A percentile compares a stretch with the other conserved stretches of the same genome.
Evolutionary conservation across 2,888 invertebrate genomes (phyloP).

Genomic region (Thereva nobilitata): DNA sequence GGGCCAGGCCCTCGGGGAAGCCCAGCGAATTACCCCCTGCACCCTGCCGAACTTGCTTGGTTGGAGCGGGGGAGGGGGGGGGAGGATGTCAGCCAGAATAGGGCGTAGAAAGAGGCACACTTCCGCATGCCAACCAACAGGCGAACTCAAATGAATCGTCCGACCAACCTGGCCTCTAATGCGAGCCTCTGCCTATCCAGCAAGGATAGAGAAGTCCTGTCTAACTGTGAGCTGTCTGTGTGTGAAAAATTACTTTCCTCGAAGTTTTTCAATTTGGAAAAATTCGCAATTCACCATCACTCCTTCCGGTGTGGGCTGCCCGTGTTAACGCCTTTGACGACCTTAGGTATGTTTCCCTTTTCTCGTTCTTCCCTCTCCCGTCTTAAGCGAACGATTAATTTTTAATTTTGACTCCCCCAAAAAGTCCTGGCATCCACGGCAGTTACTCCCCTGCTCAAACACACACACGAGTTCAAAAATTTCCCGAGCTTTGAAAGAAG

Average conservation of each 20-base stretch:
- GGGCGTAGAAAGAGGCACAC: not conserved
- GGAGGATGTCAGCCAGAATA: no score
- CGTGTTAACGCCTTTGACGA: slow-evolving; percentile 10
- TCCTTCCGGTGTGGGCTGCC: slow-evolving; percentile 16
- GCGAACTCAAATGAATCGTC: slow-evolving; percentile 1
- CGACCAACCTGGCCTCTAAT: not conserved
- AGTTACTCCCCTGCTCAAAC: not conserved
- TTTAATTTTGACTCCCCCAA: slow-evolving; percentile 30
- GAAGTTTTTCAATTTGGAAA: slow-evolving; percentile 31
- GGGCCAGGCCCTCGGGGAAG: no score
- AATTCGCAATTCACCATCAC: slow-evolving; percentile 17
- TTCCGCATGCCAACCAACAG: not conserved
- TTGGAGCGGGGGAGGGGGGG: no score
- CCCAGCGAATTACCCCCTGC: no score
- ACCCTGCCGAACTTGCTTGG: no score
- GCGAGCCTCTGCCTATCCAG: not conserved
- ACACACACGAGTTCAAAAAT: slow-evolving; percentile 1
- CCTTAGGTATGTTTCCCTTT: no score
- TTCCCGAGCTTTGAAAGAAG: slow-evolving; percentile 16
- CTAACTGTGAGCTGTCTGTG: not conserved
- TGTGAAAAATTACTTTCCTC: slow-evolving; percentile 20
- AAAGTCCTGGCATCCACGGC: not conserved
- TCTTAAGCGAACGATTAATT: slow-evolving; percentile 26
- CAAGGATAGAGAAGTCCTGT: not conserved
- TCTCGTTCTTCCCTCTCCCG: not conserved